Conservation (phyloP, 2,113 vertebrate genomes). For the Thymallus thymallus region DNA sequence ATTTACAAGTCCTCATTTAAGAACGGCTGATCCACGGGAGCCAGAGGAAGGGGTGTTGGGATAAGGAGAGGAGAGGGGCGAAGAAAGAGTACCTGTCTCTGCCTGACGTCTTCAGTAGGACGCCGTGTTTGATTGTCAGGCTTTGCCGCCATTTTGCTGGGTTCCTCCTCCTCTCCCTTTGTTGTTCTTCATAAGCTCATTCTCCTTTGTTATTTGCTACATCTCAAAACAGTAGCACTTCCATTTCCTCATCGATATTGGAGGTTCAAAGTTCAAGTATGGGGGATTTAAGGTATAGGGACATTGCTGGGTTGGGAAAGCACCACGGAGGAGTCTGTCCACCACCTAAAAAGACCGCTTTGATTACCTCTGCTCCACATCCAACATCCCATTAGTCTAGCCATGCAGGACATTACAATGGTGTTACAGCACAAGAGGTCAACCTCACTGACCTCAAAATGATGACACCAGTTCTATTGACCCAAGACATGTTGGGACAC, state of each 20-base stretch:
- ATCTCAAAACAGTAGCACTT: constrained; percentile 18
- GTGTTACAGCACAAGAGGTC: not conserved
- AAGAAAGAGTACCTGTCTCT: not conserved
- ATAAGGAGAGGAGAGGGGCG: not conserved
- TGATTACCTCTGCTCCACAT: not conserved
- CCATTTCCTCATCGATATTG: not conserved
- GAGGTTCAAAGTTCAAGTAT: too few species aligned
- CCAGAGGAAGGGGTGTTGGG: not conserved
- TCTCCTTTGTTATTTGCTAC: constrained; percentile 14
- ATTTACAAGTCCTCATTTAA: constrained; percentile 26
- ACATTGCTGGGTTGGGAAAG: constrained; percentile 17
- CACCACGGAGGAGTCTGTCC: constrained; percentile 39
- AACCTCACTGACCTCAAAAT: constrained; percentile 2
- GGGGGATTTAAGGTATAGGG: not conserved
- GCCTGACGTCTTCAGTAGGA: not conserved
- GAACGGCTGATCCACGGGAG: constrained; percentile 1
- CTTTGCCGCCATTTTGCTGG: constrained; percentile 4
- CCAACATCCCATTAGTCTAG: not conserved
- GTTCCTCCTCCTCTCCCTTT: not conserved
- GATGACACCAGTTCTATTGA: not conserved
- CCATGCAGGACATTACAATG: not conserved
- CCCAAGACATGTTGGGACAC: not conserved
- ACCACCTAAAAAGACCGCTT: constrained; percentile 10
- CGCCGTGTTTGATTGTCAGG: not conserved
- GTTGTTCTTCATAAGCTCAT: too few species aligned